Percentiles rank a stretch among this genome's conserved stretches.
phyloP scores from a whole-genome alignment of 2,113 vertebrate species.

The Taxidea taxus region DNA sequence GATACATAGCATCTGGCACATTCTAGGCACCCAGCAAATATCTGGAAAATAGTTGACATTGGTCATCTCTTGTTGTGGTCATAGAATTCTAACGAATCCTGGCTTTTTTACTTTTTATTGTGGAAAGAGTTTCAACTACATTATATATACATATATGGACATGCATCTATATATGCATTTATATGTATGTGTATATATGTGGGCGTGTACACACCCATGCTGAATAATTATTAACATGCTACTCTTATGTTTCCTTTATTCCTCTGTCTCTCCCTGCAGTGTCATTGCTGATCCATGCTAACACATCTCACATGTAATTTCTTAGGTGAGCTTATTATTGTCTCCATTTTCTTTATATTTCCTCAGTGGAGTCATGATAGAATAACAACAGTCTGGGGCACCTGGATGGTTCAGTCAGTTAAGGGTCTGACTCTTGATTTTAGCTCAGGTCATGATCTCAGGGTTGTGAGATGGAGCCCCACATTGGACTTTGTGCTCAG shows the following conservation, averaged over 20 bases:
- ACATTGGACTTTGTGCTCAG: background rate
- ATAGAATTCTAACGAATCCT: background rate
- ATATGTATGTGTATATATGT: background rate
- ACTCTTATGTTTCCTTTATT: background rate
- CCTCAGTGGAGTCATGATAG: background rate
- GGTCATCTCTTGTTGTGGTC: background rate
- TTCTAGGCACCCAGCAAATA: background rate
- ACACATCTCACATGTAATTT: background rate
- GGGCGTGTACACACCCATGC: background rate
- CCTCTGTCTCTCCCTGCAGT: fast-evolving
- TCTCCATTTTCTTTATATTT: background rate
- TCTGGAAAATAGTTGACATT: background rate
- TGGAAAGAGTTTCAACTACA: background rate
- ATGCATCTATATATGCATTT: background rate
- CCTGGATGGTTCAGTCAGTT: background rate
- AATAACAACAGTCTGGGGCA: background rate
- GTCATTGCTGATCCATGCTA: background rate
- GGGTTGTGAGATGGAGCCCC: background rate
- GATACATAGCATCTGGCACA: background rate
- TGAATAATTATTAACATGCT: background rate
- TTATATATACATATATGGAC: background rate
- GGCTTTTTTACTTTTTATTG: background rate
- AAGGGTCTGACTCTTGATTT: background rate
- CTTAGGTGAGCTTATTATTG: background rate
- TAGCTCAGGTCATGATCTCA: background rate